Percentiles rank a stretch among this genome's conserved stretches.
phyloP scores from a whole-genome alignment of 2,113 vertebrate genomes.

The Haemorhous mexicanus region DNA sequence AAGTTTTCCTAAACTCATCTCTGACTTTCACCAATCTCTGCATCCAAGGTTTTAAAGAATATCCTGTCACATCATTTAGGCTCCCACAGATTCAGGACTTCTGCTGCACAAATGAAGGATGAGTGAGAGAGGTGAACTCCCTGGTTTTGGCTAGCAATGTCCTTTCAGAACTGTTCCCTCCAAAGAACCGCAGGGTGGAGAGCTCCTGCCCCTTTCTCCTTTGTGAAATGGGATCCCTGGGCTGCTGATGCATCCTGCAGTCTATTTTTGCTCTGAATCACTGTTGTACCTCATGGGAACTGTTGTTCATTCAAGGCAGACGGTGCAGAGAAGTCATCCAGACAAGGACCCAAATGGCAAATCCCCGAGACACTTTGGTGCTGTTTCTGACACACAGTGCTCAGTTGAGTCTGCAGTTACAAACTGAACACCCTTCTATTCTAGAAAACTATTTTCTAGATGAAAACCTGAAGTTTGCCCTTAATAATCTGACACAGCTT shows the following conservation, averaged over 20 bases:
- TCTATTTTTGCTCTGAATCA: constrained; percentile 4
- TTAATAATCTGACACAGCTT: not conserved
- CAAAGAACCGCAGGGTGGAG: not conserved
- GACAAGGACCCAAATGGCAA: not conserved
- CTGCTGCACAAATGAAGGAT: not conserved
- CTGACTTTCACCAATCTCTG: not conserved
- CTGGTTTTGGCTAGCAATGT: not conserved
- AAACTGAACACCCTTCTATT: not conserved
- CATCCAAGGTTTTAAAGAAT: not conserved
- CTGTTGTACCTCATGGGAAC: not conserved
- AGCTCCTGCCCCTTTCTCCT: not conserved
- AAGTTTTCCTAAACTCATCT: not conserved
- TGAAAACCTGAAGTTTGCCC: not conserved
- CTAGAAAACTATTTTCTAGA: not conserved
- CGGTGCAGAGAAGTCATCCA: not conserved
- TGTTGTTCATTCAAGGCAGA: not conserved
- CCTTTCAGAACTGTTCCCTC: not conserved
- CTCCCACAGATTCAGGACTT: not conserved
- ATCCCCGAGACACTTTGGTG: not conserved
- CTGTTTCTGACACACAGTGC: not conserved
- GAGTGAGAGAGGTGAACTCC: not conserved
- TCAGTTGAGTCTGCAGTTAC: not conserved
- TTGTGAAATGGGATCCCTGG: not conserved
- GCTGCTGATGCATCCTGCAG: not conserved
- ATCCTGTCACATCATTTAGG: not conserved